phyloP scores from a whole-genome alignment of 2,797 vertebrate genomes.

The Schizopygopsis pylzovi region DNA sequence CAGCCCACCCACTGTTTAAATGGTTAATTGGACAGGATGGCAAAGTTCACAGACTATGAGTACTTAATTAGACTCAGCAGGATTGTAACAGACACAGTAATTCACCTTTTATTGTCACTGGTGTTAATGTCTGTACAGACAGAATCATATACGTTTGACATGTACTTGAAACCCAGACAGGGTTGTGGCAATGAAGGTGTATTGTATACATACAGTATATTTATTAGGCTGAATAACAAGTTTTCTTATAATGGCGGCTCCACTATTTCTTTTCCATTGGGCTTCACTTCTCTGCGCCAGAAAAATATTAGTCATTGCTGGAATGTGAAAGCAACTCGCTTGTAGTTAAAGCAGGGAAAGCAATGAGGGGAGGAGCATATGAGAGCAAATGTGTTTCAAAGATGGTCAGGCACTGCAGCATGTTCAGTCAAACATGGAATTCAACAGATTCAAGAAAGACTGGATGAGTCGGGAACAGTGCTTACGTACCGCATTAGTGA shows the following conservation, averaged over 20 bases:
- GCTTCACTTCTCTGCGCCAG: slow-evolving; percentile 57
- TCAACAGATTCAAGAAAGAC: slow-evolving; percentile 12
- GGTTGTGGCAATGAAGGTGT: neutral
- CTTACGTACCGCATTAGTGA: neutral
- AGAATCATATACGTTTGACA: neutral
- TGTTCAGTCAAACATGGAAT: slow-evolving; percentile 50
- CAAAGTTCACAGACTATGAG: slow-evolving; percentile 53
- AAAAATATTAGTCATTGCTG: slow-evolving; percentile 69
- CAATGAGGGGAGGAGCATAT: slow-evolving; percentile 64
- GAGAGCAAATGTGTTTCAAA: slow-evolving; percentile 77
- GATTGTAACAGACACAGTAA: slow-evolving; percentile 35
- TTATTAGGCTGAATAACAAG: slow-evolving; percentile 43
- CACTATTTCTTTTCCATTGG: slow-evolving; percentile 60
- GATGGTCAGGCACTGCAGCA: slow-evolving; percentile 73
- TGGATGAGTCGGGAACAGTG: neutral
- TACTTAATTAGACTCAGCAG: slow-evolving; percentile 49
- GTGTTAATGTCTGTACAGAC: neutral
- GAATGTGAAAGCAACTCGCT: slow-evolving; percentile 67
- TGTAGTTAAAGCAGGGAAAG: slow-evolving; percentile 53
- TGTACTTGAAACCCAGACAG: neutral
- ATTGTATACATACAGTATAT: neutral
- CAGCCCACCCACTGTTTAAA: slow-evolving; percentile 58
- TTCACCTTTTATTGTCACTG: slow-evolving; percentile 4
- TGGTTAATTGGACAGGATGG: slow-evolving; percentile 58
- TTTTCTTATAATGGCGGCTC: slow-evolving; percentile 60